Evolutionary conservation across 2,888 invertebrate genomes (phyloP).

Genomic region (Stenodema calcarata): DNA sequence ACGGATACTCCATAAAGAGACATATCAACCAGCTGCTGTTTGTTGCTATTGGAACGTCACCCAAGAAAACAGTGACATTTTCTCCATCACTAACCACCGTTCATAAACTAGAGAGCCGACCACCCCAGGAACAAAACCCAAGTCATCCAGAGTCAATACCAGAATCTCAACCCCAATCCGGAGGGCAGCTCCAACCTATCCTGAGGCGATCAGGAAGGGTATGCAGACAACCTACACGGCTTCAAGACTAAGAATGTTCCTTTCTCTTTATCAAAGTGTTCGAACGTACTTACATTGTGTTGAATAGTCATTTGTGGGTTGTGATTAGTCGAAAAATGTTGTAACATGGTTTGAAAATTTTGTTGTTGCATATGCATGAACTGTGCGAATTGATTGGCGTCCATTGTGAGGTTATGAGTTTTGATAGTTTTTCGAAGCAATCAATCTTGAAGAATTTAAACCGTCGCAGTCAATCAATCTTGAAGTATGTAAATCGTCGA

Average conservation of each 20-base stretch:
- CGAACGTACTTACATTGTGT: too few species aligned
- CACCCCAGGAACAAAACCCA: not conserved
- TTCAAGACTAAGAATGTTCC: not conserved
- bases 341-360: not conserved
- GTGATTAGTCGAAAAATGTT: too few species aligned
- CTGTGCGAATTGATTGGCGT: not conserved
- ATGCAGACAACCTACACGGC: not conserved
- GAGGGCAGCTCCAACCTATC: not conserved
- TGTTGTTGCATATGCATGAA: not conserved
- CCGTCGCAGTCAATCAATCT: too few species aligned
- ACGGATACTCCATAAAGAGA: not conserved
- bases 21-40: not conserved
- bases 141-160: not conserved
- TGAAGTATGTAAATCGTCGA: too few species aligned
- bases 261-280: not conserved
- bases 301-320: too few species aligned
- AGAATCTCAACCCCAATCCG: not conserved
- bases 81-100: not conserved
- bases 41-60: not conserved
- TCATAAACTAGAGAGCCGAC: not conserved
- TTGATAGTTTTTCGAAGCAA: not conserved
- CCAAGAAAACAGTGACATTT: conserved; percentile 8
- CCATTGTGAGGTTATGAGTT: not conserved
- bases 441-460: not conserved
- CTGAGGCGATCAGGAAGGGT: not conserved